A percentile compares a stretch with the other conserved stretches of the same genome.
Conservation (phyloP, 2,888 invertebrate species). For the Ornithoptera priamus region DNA sequence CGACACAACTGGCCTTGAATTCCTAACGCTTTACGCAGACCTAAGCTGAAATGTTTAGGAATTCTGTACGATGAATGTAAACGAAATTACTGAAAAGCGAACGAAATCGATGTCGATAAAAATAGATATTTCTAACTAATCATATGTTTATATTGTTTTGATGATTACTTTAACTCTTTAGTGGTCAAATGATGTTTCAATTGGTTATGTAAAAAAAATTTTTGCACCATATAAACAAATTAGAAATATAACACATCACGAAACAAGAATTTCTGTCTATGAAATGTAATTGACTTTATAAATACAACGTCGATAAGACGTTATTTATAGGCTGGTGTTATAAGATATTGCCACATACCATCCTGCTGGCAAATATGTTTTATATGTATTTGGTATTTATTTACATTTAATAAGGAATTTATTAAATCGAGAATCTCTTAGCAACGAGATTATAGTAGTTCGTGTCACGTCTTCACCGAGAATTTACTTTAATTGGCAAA, state of each 20-base stretch:
- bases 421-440: slow-evolving; percentile 52
- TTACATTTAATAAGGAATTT: slow-evolving; percentile 52
- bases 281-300: no score
- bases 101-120: slow-evolving; percentile 35
- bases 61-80: slow-evolving; percentile 39
- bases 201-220: no score
- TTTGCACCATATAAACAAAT: no score
- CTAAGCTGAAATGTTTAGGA: slow-evolving; percentile 49
- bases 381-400: slow-evolving; percentile 35
- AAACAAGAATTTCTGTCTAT: no score
- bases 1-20: slow-evolving; percentile 65
- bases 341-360: not conserved
- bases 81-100: slow-evolving; percentile 42
- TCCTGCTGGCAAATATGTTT: slow-evolving; percentile 5
- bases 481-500: slow-evolving; percentile 81
- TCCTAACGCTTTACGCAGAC: slow-evolving; percentile 44
- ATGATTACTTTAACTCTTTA: no score
- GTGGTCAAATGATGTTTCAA: no score
- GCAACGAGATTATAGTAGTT: slow-evolving; percentile 64
- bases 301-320: not conserved
- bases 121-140: not conserved
- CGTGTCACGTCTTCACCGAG: slow-evolving; percentile 76
- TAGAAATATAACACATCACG: no score
- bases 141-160: not conserved
- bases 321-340: not conserved